Conservation (phyloP, 2,113 vertebrate genomes). For the Azemiops feae region DNA sequence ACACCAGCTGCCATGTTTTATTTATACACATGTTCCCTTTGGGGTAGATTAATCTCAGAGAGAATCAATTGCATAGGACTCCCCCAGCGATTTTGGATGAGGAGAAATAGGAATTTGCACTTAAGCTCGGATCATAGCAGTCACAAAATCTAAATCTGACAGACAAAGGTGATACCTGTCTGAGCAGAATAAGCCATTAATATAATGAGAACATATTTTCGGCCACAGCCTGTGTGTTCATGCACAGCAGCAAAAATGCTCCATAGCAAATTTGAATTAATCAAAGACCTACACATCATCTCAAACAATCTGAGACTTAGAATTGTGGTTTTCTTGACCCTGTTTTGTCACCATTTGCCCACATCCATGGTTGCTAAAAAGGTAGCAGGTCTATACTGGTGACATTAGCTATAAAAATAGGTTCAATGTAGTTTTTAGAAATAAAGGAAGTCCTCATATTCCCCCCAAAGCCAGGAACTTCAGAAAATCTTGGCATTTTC, state of each 20-base stretch:
- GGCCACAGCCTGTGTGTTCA: background rate
- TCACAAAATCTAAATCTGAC: background rate
- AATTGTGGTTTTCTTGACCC: background rate
- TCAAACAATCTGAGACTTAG: background rate
- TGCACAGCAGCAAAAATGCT: background rate
- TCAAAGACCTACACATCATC: background rate
- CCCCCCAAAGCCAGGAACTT: background rate
- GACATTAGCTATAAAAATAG: background rate
- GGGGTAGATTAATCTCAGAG: background rate
- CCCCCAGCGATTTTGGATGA: background rate
- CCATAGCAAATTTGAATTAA: background rate
- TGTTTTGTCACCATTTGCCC: background rate
- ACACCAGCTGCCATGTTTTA: background rate
- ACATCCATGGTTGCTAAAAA: background rate
- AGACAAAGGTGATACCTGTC: background rate
- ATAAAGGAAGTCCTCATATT: background rate
- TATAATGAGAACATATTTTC: background rate
- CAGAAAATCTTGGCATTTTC: background rate
- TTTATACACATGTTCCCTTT: background rate
- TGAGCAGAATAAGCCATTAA: background rate
- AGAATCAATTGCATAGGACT: background rate
- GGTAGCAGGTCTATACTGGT: background rate
- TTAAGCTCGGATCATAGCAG: background rate
- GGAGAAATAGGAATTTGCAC: background rate
- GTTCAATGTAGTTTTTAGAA: background rate